Percentiles rank a stretch among this genome's conserved stretches.
Conservation (phyloP, 92 coral and sea anemone genomes). For the Epizoanthus stellaris region DNA sequence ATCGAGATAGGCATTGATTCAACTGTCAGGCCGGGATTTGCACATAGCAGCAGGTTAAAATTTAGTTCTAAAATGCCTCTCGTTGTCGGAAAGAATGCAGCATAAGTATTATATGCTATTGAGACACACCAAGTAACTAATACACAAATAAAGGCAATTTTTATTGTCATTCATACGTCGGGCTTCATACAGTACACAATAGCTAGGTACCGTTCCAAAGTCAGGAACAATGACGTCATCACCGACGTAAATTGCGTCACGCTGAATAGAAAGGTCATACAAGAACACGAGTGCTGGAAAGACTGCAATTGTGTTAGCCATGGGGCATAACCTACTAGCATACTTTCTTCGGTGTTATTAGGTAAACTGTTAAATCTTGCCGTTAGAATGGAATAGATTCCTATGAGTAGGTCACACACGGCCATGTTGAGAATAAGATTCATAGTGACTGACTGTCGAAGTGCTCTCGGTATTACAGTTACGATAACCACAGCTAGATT, state of each 20-base stretch:
- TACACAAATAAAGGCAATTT: background rate
- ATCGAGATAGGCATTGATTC: background rate
- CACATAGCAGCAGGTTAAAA: background rate
- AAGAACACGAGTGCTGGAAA: background rate
- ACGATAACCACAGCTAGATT: constrained; percentile 9
- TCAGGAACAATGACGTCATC: constrained; percentile 23
- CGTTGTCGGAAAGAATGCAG: background rate
- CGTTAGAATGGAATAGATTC: constrained; percentile 5
- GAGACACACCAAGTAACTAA: constrained; percentile 1
- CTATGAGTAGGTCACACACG: constrained; percentile 27
- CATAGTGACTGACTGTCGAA: constrained; percentile 27
- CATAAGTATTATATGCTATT: background rate
- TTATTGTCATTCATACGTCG: constrained; percentile 18
- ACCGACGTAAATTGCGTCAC: constrained; percentile 27
- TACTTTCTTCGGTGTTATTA: background rate
- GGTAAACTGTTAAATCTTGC: constrained; percentile 25
- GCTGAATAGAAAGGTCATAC: constrained; percentile 24
- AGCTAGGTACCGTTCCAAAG: constrained; percentile 9
- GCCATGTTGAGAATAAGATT: constrained; percentile 30
- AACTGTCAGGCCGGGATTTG: background rate
- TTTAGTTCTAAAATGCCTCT: background rate
- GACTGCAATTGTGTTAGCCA: background rate
- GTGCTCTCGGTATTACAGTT: background rate
- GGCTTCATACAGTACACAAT: constrained; percentile 40
- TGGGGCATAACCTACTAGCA: background rate